Evolutionary conservation across 2,888 invertebrate genomes (phyloP).

Genomic region (Aspidiotus destructor): DNA sequence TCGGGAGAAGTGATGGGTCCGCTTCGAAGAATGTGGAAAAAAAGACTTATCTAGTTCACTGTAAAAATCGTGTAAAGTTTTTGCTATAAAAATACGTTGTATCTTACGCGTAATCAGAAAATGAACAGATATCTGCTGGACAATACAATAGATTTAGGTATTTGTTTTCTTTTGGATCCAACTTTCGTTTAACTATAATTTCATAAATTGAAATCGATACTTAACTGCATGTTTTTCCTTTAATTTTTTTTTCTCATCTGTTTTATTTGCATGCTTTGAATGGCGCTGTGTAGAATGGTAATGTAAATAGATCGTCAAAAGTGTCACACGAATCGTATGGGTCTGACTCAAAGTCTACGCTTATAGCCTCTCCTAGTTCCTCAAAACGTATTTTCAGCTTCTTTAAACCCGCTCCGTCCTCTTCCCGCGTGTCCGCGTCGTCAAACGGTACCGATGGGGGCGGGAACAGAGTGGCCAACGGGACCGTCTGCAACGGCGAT

Average conservation of each 20-base stretch:
- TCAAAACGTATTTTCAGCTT: not conserved
- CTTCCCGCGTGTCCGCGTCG: not conserved
- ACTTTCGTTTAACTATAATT: no score
- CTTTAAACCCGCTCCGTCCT: constrained; percentile 11
- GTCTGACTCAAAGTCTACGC: constrained; percentile 10
- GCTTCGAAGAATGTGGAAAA: no score
- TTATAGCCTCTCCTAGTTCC: no score
- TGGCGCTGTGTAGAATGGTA: constrained; percentile 27
- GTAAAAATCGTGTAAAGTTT: no score
- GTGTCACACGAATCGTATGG: constrained; percentile 28
- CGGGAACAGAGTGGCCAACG: not conserved
- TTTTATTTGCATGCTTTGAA: constrained; percentile 31
- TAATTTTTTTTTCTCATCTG: constrained; percentile 15
- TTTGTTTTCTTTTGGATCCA: no score
- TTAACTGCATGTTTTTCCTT: constrained; percentile 21
- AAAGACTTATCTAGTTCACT: no score
- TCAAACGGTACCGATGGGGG: not conserved
- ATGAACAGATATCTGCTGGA: no score
- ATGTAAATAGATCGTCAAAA: constrained; percentile 25
- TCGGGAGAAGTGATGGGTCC: no score
- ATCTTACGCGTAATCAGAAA: no score
- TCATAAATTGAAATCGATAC: not conserved
- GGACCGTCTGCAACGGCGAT: constrained; percentile 1
- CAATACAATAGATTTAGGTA: no score
- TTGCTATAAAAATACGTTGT: no score